Percentiles rank a stretch among this genome's conserved stretches.
Conservation (phyloP, 2,797 vertebrate species). For the Xiphorhynchus erythropygius region DNA sequence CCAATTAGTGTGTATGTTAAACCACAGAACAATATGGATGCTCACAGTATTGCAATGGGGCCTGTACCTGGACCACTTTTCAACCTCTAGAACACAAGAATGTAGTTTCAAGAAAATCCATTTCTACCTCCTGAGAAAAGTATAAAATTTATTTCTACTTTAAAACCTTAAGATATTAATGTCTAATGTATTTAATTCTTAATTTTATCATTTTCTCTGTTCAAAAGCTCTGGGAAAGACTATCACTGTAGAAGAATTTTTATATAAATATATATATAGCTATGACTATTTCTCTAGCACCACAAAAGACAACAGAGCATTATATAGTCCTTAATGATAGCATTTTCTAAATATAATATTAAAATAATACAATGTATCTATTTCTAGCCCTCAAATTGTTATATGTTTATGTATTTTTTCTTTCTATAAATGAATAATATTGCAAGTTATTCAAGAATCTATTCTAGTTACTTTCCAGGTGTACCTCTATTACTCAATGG, state of each 20-base stretch:
- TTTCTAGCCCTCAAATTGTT: neutral
- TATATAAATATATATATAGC: neutral
- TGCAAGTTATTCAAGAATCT: neutral
- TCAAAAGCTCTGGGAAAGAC: neutral
- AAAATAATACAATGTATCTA: neutral
- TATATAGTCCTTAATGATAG: neutral
- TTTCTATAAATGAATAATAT: neutral
- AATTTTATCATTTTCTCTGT: neutral
- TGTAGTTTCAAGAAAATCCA: neutral
- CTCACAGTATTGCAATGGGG: neutral
- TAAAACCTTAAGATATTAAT: neutral
- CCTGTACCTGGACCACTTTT: neutral
- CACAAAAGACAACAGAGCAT: neutral
- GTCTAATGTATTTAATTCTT: neutral
- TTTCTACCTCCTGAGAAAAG: neutral
- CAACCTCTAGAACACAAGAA: neutral
- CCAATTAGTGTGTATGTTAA: neutral
- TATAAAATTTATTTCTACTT: neutral
- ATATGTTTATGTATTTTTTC: neutral
- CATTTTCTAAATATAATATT: neutral
- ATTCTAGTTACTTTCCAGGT: neutral
- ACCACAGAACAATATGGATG: neutral
- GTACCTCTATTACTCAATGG: neutral
- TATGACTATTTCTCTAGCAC: neutral
- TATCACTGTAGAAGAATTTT: neutral